phyloP scores from a whole-genome alignment of 2,113 vertebrate genomes.

The Myiagra hebetior region DNA sequence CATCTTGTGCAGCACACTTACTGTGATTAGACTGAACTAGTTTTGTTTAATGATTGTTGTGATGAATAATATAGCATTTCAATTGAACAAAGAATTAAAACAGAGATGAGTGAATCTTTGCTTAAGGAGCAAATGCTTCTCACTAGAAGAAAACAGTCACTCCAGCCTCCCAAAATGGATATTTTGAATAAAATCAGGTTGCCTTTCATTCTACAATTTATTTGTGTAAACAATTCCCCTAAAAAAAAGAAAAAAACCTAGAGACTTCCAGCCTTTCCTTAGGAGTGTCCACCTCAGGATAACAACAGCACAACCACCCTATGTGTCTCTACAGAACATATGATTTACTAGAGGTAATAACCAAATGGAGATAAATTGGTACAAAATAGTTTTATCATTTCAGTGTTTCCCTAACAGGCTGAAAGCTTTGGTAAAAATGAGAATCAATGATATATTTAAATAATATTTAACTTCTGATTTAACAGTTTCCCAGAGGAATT shows the following conservation, averaged over 20 bases:
- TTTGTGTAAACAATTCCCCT: background rate
- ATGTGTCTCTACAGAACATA: background rate
- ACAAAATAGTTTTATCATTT: background rate
- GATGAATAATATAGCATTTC: background rate
- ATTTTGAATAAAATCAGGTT: background rate
- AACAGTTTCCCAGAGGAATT: background rate
- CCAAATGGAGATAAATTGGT: background rate
- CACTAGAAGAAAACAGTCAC: background rate
- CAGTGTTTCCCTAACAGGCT: background rate
- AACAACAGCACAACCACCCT: background rate
- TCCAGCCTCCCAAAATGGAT: background rate
- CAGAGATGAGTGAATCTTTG: background rate
- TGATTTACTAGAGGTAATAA: background rate
- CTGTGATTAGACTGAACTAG: background rate
- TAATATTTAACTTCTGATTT: background rate
- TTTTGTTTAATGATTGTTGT: background rate
- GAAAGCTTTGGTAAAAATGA: background rate
- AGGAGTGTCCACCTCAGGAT: background rate
- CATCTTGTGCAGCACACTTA: background rate
- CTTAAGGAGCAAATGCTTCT: background rate
- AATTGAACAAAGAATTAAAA: background rate
- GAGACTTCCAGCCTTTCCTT: background rate
- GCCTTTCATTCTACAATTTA: background rate
- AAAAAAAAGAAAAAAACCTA: background rate
- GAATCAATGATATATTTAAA: background rate